Conservation (phyloP, 2,888 invertebrate genomes). For the Molorchus minor region DNA sequence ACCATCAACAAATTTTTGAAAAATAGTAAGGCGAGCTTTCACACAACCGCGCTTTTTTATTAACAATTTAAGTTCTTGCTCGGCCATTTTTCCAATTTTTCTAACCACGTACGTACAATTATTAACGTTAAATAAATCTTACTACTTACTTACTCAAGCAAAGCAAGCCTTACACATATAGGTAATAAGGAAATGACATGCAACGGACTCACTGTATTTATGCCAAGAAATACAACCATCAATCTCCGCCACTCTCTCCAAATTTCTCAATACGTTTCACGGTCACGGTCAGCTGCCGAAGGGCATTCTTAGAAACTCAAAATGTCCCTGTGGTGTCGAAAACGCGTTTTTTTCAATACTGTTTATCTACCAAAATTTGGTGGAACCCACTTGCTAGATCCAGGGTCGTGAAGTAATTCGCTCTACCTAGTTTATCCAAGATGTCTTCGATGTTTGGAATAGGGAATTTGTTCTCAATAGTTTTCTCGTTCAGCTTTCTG, state of each 20-base stretch:
- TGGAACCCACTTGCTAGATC: too few relatives aligned
- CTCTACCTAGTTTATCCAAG: too few relatives aligned
- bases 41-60: conserved; percentile 11
- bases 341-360: too few relatives aligned
- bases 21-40: conserved; percentile 18
- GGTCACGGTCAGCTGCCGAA: too few relatives aligned
- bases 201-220: neutral
- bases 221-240: neutral
- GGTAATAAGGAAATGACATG: neutral
- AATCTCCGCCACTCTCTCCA: neutral
- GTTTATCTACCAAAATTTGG: too few relatives aligned
- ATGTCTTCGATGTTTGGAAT: too few relatives aligned
- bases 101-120: neutral
- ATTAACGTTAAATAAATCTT: neutral
- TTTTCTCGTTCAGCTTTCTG: too few relatives aligned
- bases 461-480: too few relatives aligned
- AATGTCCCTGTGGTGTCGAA: too few relatives aligned
- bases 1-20: conserved; percentile 17
- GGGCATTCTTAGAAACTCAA: too few relatives aligned
- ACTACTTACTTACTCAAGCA: neutral
- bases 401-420: too few relatives aligned
- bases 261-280: neutral
- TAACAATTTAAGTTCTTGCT: conserved; percentile 6
- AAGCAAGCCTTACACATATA: too few relatives aligned
- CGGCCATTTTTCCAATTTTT: conserved; percentile 10